A percentile compares a stretch with the other conserved stretches of the same genome.
Conservation (phyloP, 2,888 invertebrate genomes). For the Hypolimnas misippus region DNA sequence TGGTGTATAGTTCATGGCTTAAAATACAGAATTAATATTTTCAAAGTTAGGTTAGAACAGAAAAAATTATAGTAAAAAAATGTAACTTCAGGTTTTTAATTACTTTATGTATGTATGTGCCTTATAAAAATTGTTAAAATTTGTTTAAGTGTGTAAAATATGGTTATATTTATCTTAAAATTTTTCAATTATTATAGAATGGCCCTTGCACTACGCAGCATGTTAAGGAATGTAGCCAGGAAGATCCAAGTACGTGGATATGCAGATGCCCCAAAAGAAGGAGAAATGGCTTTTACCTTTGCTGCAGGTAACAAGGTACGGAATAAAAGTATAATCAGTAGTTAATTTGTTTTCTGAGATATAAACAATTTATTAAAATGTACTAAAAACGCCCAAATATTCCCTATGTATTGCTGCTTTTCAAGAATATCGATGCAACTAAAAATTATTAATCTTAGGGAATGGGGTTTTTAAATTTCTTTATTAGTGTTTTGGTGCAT, state of each 20-base stretch:
- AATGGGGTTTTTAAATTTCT: too few relatives aligned
- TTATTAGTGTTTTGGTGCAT: too few relatives aligned
- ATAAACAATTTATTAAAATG: too few relatives aligned
- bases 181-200: conserved; percentile 61
- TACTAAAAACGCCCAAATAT: too few relatives aligned
- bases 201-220: conserved; percentile 81
- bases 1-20: neutral
- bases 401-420: too few relatives aligned
- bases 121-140: too few relatives aligned
- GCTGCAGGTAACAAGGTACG: conserved; percentile 94
- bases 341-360: too few relatives aligned
- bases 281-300: conserved; percentile 94
- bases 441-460: too few relatives aligned
- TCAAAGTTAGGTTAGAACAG: neutral
- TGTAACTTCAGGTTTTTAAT: too few relatives aligned
- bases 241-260: conserved; percentile 85
- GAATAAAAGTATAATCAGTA: conserved; percentile 4
- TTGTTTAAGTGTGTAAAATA: neutral
- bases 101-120: too few relatives aligned
- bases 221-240: conserved; percentile 70
- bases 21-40: neutral
- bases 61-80: neutral
- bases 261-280: conserved; percentile 84
- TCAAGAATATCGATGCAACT: too few relatives aligned
- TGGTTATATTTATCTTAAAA: neutral